A percentile compares a stretch with the other conserved stretches of the same genome.
phyloP scores from a whole-genome alignment of 2,113 vertebrate genomes.

The Copsychus sechellarum region DNA sequence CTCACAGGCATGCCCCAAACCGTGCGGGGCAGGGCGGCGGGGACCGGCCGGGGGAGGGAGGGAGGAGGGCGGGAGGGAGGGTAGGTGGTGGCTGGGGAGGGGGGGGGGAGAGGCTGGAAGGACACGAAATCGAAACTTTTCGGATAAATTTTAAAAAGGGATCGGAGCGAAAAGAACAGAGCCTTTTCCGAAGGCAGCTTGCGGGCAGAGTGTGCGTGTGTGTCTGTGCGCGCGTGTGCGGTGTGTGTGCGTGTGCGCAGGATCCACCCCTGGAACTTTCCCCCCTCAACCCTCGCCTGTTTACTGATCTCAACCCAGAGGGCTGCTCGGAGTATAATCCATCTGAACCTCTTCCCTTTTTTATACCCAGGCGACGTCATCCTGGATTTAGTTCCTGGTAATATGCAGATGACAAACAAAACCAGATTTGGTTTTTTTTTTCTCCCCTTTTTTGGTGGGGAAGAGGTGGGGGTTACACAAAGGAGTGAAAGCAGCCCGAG shows the following conservation, averaged over 20 bases:
- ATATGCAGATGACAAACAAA: conserved; percentile 83
- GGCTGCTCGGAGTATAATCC: conserved; percentile 74
- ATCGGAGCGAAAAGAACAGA: not conserved
- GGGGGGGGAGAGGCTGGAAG: not conserved
- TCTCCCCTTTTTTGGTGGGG: conserved; percentile 10
- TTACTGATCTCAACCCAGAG: conserved; percentile 65
- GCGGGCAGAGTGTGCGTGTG: conserved; percentile 7
- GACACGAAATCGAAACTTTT: conserved; percentile 36
- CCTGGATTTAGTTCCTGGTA: conserved; percentile 78
- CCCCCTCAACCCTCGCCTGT: conserved; percentile 64
- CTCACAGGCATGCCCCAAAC: conserved; percentile 88
- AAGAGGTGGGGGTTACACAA: conserved; percentile 48
- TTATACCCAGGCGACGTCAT: conserved; percentile 96
- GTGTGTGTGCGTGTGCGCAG: conserved; percentile 58
- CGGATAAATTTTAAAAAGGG: conserved; percentile 25
- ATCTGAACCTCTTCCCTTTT: conserved; percentile 79
- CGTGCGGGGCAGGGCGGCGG: conserved; percentile 40
- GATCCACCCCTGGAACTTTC: conserved; percentile 69
- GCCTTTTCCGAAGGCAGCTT: conserved; percentile 19
- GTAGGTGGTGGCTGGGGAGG: not conserved
- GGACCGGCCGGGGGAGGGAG: conserved; percentile 10
- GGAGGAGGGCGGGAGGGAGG: not conserved
- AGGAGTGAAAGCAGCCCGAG: conserved; percentile 69
- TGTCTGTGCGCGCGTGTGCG: not conserved
- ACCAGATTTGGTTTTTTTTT: conserved; percentile 77